Evolutionary conservation across 2,797 vertebrate genomes (phyloP).

Genomic region (Pangasius macronema): DNA sequence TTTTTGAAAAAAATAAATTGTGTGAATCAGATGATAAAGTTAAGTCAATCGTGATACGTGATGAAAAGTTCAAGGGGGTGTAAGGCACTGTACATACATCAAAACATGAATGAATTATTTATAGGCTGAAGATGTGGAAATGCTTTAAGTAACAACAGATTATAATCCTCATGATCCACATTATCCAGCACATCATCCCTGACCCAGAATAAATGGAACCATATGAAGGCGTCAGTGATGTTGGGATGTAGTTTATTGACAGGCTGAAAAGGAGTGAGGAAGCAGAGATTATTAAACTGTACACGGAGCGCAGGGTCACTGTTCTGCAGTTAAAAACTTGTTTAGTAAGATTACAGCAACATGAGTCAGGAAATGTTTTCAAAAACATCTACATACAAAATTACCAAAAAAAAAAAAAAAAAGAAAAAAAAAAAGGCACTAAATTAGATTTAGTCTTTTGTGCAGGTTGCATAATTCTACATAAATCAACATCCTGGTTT

Average conservation of each 20-base stretch:
- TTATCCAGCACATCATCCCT: neutral
- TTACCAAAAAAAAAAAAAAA: constrained; percentile 27
- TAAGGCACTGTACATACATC: neutral
- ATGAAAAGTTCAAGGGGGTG: neutral
- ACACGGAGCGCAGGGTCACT: constrained; percentile 58
- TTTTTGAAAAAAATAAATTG: neutral
- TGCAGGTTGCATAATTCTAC: constrained; percentile 42
- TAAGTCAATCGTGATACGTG: too few relatives aligned
- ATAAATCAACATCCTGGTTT: constrained; percentile 45
- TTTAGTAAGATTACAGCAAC: constrained; percentile 22
- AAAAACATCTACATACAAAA: constrained; percentile 29
- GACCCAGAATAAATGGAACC: neutral
- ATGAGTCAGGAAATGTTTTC: neutral
- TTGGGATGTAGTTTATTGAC: constrained; percentile 66
- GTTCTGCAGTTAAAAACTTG: neutral
- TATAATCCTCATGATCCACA: neutral
- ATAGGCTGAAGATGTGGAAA: neutral
- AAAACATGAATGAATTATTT: neutral
- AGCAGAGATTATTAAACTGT: constrained; percentile 69
- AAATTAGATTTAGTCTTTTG: constrained; percentile 39
- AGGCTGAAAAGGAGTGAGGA: constrained; percentile 62
- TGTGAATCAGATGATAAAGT: neutral
- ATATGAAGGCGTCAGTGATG: neutral
- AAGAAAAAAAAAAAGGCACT: constrained; percentile 33
- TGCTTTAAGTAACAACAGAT: neutral